phyloP scores from a whole-genome alignment of 2,888 invertebrate species.

The Fabriciana adippe region DNA sequence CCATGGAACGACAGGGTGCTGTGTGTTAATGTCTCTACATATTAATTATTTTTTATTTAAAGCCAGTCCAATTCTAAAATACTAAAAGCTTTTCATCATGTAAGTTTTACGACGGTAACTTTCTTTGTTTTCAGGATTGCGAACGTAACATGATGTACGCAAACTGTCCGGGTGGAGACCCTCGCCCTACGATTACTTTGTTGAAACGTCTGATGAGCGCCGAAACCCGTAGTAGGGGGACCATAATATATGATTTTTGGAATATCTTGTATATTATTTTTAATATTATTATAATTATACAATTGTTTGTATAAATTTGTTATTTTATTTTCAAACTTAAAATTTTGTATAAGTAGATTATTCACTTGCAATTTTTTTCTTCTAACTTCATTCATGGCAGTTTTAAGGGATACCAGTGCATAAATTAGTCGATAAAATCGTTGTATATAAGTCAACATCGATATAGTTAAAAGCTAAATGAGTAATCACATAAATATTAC shows the following conservation, averaged over 20 bases:
- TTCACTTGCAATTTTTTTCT: background rate
- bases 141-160: constrained; percentile 62
- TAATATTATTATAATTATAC: background rate
- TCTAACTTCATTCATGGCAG: background rate
- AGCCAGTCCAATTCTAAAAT: background rate
- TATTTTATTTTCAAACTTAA: background rate
- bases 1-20: too few species aligned
- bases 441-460: too few species aligned
- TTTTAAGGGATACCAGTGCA: background rate
- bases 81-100: background rate
- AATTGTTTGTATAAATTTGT: background rate
- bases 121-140: constrained; percentile 58
- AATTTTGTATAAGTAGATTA: background rate
- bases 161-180: constrained; percentile 68
- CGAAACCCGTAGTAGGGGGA: constrained; percentile 26
- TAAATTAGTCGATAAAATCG: background rate
- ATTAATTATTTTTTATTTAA: too few species aligned
- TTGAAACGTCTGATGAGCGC: constrained; percentile 52
- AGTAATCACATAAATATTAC: too few species aligned
- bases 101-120: background rate
- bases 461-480: too few species aligned
- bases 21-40: too few species aligned
- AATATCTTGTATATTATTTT: background rate
- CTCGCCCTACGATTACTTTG: constrained; percentile 53
- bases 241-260: background rate